Evolutionary conservation across 2,113 vertebrate species (phyloP).

Genomic region (Gambusia affinis): DNA sequence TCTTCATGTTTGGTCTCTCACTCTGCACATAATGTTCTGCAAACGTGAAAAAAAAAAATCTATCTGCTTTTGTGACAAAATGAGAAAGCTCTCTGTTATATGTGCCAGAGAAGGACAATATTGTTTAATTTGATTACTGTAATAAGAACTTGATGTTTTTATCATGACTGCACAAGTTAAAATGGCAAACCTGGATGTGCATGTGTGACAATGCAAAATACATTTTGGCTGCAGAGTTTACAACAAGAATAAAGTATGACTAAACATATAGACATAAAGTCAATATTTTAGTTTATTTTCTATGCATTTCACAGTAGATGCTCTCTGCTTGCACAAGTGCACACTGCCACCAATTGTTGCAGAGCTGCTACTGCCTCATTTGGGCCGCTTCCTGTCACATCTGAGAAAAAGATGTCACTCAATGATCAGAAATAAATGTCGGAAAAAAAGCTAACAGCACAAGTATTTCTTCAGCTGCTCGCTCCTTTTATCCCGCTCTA

Average conservation of each 20-base stretch:
- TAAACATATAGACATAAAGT: slow-evolving; percentile 6
- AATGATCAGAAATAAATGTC: background rate
- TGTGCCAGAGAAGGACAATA: slow-evolving; percentile 19
- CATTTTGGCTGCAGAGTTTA: background rate
- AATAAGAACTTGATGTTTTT: background rate
- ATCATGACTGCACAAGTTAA: background rate
- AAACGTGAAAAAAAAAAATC: slow-evolving; percentile 11
- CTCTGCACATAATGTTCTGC: slow-evolving; percentile 4
- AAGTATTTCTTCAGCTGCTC: background rate
- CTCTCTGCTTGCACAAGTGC: slow-evolving; percentile 15
- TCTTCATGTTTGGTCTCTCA: background rate
- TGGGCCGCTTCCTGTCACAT: background rate
- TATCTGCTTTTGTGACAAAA: slow-evolving; percentile 15
- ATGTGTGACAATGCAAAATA: background rate
- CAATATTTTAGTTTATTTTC: slow-evolving; percentile 1
- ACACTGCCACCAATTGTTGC: slow-evolving; percentile 71
- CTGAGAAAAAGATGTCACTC: background rate
- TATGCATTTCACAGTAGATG: slow-evolving; percentile 17
- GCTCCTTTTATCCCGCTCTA: background rate
- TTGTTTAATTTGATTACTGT: too few species aligned
- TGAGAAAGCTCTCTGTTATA: background rate
- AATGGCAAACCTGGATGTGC: background rate
- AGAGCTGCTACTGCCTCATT: slow-evolving; percentile 49
- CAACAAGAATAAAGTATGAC: background rate
- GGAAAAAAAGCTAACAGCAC: background rate